These are phyloP conservation scores for Dendroctonus ponderosae DNA, from an alignment of 1,140 invertebrate genomes.

Conservation along the genomic window DNA sequence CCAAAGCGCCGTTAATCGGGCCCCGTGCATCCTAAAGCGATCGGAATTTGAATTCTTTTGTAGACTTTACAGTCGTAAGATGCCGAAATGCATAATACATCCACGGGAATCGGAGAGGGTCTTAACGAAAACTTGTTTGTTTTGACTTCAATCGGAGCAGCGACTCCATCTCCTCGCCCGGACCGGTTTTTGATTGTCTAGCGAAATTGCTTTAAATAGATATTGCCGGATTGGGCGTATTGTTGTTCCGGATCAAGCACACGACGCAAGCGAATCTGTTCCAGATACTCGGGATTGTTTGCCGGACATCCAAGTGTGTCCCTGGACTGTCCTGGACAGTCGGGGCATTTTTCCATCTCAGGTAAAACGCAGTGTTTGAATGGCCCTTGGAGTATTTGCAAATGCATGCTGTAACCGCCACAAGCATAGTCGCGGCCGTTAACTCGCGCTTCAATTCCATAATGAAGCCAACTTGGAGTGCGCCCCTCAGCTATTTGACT, in stretches of 20 bases:
- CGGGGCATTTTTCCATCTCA: too few species aligned
- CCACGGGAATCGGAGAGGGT: neutral
- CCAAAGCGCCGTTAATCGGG: neutral
- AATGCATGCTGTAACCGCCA: too few species aligned
- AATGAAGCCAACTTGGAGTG: slow-evolving; percentile 23
- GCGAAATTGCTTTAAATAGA: slow-evolving; percentile 26
- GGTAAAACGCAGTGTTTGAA: too few species aligned
- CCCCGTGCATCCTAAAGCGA: slow-evolving; percentile 9
- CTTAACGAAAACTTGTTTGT: slow-evolving; percentile 21
- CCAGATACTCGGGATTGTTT: too few species aligned
- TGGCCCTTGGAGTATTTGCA: too few species aligned
- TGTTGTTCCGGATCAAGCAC: neutral
- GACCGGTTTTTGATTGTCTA: slow-evolving; percentile 22
- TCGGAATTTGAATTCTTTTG: slow-evolving; percentile 25
- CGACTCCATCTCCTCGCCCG: slow-evolving; percentile 5
- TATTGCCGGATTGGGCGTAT: slow-evolving; percentile 1
- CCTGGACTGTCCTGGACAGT: too few species aligned
- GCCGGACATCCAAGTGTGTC: too few species aligned
- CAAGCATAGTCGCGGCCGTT: too few species aligned
- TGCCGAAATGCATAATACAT: slow-evolving; percentile 22
- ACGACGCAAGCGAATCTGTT: neutral
- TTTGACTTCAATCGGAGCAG: slow-evolving; percentile 20
- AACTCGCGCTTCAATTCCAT: slow-evolving; percentile 6
- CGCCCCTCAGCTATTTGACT: slow-evolving; percentile 33
- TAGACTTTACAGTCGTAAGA: slow-evolving; percentile 15